Evolutionary conservation across 2,113 vertebrate species (phyloP), one percentile per base, ranked within the genome.

Genomic region (Macrotus californicus): DNA sequence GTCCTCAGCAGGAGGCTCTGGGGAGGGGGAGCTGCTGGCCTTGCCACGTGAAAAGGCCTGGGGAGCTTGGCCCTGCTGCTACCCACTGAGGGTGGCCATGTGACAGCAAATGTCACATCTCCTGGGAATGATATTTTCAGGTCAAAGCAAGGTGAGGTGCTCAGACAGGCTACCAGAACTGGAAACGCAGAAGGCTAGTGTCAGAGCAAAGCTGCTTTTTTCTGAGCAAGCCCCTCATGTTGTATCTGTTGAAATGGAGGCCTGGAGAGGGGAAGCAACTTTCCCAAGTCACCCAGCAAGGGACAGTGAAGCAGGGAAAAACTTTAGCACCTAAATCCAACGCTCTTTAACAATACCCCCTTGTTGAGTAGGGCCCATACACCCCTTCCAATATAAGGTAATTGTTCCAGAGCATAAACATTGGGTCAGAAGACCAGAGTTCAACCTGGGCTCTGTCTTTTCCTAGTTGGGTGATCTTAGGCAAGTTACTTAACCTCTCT

Each of bases 31-130:
- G 80, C 79, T 70, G 69, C n/a, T 24, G 92, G 80, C 16, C 0
- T 5, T 0, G 14, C 95, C 96, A 95, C 16, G 50, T 93, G 96
- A 89, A 73, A 75, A 50, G 91, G 85, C 90, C 90, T 91, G 4
- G 8, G 90, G 54, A 93, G 36, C 21, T 64, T 31, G 52, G 73
- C n/a, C 75, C n/a, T 59, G 48, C 48, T 54, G 69, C n/a, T 13
- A 80, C 75, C 31, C 34, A 34, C 43, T 2, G 0, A 34, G 39
- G 2, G 2, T 31, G 16, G 66, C 90, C 87, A 82, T 21, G 79
- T 94, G 94, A 95, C 36, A 59, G 83, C 39, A 56, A 76, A 84
- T 0, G 12, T 46, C 87, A 77, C 0, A 3, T 86, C 79, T 87
- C 11, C 9, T 34, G 69, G 69, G 39, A 64, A 21, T 91, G 46